These are phyloP conservation scores for Acleris sparsana DNA, from an alignment of 2,888 invertebrate species.

Conservation along the genomic window DNA sequence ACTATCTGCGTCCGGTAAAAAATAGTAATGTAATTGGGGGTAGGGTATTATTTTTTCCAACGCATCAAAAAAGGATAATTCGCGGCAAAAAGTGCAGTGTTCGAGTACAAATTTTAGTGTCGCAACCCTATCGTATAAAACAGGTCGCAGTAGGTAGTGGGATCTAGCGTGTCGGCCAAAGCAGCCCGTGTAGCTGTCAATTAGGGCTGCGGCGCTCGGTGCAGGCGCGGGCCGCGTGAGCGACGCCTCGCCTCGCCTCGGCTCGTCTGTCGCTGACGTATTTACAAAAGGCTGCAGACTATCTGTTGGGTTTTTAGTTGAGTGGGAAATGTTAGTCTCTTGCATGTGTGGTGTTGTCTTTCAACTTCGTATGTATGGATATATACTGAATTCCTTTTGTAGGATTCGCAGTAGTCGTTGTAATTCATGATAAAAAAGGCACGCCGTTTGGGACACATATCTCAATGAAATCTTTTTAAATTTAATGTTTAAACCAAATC, in stretches of 20 bases:
- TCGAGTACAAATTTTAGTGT: conserved; percentile 9
- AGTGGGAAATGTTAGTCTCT: not conserved
- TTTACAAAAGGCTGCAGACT: conserved; percentile 28
- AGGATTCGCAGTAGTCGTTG: too few species aligned
- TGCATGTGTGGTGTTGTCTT: not conserved
- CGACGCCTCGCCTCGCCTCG: conserved; percentile 22
- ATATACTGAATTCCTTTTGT: not conserved
- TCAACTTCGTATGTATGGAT: not conserved
- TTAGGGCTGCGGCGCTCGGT: conserved; percentile 40
- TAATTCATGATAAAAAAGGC: too few species aligned
- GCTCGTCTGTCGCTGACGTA: conserved; percentile 28
- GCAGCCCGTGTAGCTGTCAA: conserved; percentile 45
- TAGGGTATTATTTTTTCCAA: not conserved
- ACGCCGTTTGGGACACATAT: too few species aligned
- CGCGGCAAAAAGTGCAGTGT: too few species aligned
- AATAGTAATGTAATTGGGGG: not conserved
- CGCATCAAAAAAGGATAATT: not conserved
- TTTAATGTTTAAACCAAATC: too few species aligned
- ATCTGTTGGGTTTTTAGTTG: conserved; percentile 13
- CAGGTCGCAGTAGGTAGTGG: conserved; percentile 25
- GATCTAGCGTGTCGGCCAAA: conserved; percentile 40
- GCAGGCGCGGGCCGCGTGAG: conserved; percentile 37
- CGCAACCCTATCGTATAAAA: conserved; percentile 27
- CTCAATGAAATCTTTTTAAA: too few species aligned
- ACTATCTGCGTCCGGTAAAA: not conserved